Percentiles rank a stretch among this genome's conserved stretches.
Evolutionary conservation across 1,140 invertebrate species (phyloP).

Genomic region (Rhagoletis zephyria): DNA sequence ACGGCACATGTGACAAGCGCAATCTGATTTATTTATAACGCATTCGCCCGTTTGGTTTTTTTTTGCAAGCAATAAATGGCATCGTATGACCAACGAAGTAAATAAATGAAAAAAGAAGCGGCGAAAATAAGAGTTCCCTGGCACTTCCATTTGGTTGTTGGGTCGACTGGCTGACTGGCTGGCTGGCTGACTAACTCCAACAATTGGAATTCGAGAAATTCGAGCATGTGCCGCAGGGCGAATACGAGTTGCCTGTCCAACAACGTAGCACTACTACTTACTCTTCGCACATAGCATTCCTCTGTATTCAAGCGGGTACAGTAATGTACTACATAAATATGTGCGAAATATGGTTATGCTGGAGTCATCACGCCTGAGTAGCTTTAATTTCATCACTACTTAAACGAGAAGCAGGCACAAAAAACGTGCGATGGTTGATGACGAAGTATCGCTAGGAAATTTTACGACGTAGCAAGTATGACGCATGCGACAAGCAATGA

Average conservation of each 20-base stretch:
- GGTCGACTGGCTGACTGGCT: not conserved
- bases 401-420: not conserved
- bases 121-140: not conserved
- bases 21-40: constrained; percentile 46
- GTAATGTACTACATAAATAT: constrained; percentile 5
- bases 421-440: not conserved
- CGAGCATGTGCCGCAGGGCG: constrained; percentile 39
- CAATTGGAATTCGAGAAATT: constrained; percentile 44
- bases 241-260: not conserved
- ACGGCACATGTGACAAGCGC: not conserved
- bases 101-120: not conserved
- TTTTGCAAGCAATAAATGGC: not conserved
- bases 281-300: not conserved
- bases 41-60: not conserved
- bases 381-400: constrained; percentile 42
- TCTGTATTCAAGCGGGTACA: not conserved
- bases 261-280: not conserved
- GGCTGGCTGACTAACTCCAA: constrained; percentile 21
- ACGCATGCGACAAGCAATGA: constrained; percentile 37
- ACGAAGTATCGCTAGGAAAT: not conserved
- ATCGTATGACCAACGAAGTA: not conserved
- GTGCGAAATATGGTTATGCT: constrained; percentile 30
- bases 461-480: constrained; percentile 47
- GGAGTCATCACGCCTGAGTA: constrained; percentile 26
- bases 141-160: constrained; percentile 7